Evolutionary conservation across 2,888 invertebrate species (phyloP), one percentile per base, ranked within the genome.

Genomic region (Pyrgus malvae): DNA sequence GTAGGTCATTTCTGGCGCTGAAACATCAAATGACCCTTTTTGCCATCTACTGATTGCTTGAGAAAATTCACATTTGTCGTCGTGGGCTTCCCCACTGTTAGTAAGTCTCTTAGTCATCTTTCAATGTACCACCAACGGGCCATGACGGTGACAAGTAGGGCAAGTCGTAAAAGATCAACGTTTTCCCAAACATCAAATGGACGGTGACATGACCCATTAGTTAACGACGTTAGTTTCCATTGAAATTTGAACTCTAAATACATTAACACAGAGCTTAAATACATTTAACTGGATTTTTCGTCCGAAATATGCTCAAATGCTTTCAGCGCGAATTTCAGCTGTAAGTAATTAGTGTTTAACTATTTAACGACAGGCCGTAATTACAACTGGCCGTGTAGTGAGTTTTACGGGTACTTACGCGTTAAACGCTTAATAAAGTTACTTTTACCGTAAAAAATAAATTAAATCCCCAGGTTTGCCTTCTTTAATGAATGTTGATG

Each of bases 201-300:
- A 65, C 67, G 3, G 23, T 23, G 23, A 4, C 69, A 66, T 67
- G 73, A 68, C 73, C 68, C 67, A 73, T 65, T 70, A 72, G 71
- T 65, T 69, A 66, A 51, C 50, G 54, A 14, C 23, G 14, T 6
- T 1, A 2, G 1, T 2, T 11, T 7, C 9, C 14, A 29, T 31
- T 17, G 3, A 19, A 44, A 4, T 19, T 6, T 16, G n/a, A 11
- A 31, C 44, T 29, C 8, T 31, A n/a, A 11, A 1, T 11, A 1
- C 29, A 5, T 11, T 7, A 6, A 9, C 1, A 6, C 48, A 57
- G 44, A 37, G 23, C 23, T 23, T 23, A 23, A 23, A 23, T 23
- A 6, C 4, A 23, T 23, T 6, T 3, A 6, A 23, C 23, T 4
- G 4, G 6, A 23, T 4, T 23, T 4, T 3, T 23, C 4, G 23